Percentiles rank a stretch among this genome's conserved stretches.
phyloP scores from a whole-genome alignment of 2,113 vertebrate genomes.

The Edolisoma coerulescens region DNA sequence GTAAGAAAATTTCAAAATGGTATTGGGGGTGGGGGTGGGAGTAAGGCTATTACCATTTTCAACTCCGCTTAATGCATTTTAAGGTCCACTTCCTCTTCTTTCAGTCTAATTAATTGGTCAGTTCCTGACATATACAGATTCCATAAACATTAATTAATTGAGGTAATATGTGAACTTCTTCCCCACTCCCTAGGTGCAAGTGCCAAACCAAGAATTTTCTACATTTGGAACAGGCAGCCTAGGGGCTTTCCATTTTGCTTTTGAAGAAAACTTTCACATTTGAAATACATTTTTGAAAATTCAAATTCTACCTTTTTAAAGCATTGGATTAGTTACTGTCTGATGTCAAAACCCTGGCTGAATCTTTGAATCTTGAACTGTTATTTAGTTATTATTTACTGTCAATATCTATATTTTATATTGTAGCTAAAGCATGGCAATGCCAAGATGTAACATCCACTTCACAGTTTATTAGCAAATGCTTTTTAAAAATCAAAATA shows the following conservation, averaged over 20 bases:
- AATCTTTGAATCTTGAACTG: not conserved
- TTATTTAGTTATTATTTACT: not conserved
- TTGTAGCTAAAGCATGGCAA: not conserved
- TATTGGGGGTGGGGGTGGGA: not conserved
- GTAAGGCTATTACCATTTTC: not conserved
- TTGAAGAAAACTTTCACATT: not conserved
- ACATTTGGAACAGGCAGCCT: not conserved
- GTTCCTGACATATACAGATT: not conserved
- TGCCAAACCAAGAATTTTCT: not conserved
- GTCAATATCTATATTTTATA: not conserved
- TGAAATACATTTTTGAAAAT: not conserved
- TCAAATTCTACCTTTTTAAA: not conserved
- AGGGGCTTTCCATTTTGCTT: not conserved
- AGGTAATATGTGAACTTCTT: not conserved
- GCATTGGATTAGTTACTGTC: not conserved
- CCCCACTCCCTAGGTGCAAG: fast-evolving
- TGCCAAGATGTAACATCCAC: not conserved
- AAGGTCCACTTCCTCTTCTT: not conserved
- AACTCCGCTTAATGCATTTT: not conserved
- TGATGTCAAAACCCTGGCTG: not conserved
- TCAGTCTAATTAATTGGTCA: not conserved
- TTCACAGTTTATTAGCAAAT: not conserved
- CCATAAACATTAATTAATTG: not conserved
- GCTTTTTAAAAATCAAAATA: not conserved
- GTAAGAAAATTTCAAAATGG: not conserved